Percentiles rank a stretch among this genome's conserved stretches.
Evolutionary conservation across 2,797 vertebrate genomes (phyloP).

Genomic region (Chrysocyon brachyurus): DNA sequence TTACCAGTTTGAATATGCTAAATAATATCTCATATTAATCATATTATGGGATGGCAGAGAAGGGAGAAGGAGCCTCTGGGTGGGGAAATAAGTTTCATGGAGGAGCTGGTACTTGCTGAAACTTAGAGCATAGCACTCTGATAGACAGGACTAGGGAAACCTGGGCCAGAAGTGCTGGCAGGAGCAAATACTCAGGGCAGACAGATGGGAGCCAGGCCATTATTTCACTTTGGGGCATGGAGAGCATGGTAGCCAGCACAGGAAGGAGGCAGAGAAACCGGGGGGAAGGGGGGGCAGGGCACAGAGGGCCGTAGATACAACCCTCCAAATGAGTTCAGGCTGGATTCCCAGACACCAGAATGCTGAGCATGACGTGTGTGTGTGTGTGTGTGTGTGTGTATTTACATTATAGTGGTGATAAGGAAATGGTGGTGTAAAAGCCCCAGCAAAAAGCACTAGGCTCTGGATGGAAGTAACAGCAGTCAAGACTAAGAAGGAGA

Average conservation of each 20-base stretch:
- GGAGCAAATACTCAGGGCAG: background rate
- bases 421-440: background rate
- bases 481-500: background rate
- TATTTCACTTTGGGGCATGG: background rate
- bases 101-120: background rate
- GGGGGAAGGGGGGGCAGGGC: rapidly evolving
- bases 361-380: background rate
- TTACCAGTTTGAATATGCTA: background rate
- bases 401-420: background rate
- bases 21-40: background rate
- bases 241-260: too few species aligned
- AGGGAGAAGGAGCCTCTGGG: background rate
- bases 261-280: rapidly evolving
- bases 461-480: background rate
- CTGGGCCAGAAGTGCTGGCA: rapidly evolving
- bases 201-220: background rate
- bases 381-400: background rate
- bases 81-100: background rate
- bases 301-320: rapidly evolving
- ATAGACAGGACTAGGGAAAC: background rate
- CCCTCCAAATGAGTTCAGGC: background rate
- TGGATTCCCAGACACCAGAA: background rate
- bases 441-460: background rate
- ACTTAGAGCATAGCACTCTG: background rate
- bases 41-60: background rate